Evolutionary conservation across 2,797 vertebrate species (phyloP), one percentile per base, ranked within the genome.

Genomic region (Paedocypris micromegethes): DNA sequence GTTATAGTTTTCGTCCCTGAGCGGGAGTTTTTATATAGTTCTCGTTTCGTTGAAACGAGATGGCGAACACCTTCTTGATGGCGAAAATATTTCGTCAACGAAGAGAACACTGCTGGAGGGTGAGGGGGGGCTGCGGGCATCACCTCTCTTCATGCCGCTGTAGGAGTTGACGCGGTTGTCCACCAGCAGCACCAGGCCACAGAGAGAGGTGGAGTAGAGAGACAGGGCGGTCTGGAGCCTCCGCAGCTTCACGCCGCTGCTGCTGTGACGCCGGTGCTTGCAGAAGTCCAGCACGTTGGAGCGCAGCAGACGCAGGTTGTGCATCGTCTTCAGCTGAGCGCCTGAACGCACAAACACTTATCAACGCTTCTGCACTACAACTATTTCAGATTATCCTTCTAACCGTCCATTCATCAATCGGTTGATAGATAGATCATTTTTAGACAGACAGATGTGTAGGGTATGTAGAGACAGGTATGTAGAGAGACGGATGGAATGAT

Each of bases 271-370:
- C 37, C 93, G 91, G 76, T 99, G 93, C 54, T 94, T 95, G 69
- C 96, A 99, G 84, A 98, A 94, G 75, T 96, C 94, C 78, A 98
- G 78, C 83, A 94, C 88, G 23, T 98, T 92, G 0, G 95, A 92
- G 41, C 94, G 89, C 65, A 97, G 84, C 80, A 99, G 79, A 5
- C 96, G 90, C 80, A 99, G 81, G 68, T 99, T 99, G 83, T 99
- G 96, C 96, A 99, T 99, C 6, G 96, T 99, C 87, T 99, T 99
- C 79, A 98, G 46, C 75, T 98, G 96, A 45, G 96, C 96, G 63
- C 96, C 96, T 98, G 74, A 2, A 51, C 1, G 9, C 4, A 66
- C 5, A 40, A 55, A 54, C 4, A 49, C 8, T 9, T 40, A 8
- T 44, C 2, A n/a, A 5, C 2, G 2, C 0, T 9, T 46, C 6